Evolutionary conservation across 2,888 invertebrate species (phyloP), one percentile per base, ranked within the genome.

Genomic region (Pardosa pseudoannulata): DNA sequence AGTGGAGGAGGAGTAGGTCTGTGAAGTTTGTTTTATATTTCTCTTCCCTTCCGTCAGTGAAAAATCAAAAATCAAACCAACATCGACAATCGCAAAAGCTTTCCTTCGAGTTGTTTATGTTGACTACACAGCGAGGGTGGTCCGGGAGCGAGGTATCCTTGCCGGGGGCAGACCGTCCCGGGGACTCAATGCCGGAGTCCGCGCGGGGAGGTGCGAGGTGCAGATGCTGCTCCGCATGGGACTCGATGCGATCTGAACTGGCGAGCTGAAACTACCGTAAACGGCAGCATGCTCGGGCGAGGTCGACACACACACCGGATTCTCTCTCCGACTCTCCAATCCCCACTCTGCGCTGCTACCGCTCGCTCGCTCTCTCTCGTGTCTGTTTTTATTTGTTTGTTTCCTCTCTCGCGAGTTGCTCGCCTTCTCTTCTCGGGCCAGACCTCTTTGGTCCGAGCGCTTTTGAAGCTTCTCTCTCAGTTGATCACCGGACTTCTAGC

Each of bases 201-300:
- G 75, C 50, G 16, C 76, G 32, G 28, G 70, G 64, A 31, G 67
- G 74, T 39, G 29, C 46, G 81, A 31, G 75, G 1, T 2, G 23
- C 19, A 23, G 56, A 19, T 23, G 56, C 81, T 41, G 29, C 62
- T 31, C 62, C 36, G 68, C 75, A 70, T 82, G 36, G 75, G 64
- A 70, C 71, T 28, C 23, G 74, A 71, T 31, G 56, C 68, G 56
- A 28, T 32, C 36, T 62, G 62, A 74, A n/a, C n/a, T n/a, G n/a
- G 28, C 11, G 39, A 41, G 65, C 19, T n/a, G 65, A 71, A 83
- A 71, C 76, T 73, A 50, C 79, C 67, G 80, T 28, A 80, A 75
- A 27, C 71, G 16, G 62, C 70, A 68, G 41, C 31, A 31, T 67
- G 65, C 29, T 65, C 31, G 36, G 79, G 72, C 79, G 79, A 79